These are phyloP conservation scores for Siniperca obscura DNA, from an alignment of 2,797 vertebrate species.

Conservation along the genomic window DNA sequence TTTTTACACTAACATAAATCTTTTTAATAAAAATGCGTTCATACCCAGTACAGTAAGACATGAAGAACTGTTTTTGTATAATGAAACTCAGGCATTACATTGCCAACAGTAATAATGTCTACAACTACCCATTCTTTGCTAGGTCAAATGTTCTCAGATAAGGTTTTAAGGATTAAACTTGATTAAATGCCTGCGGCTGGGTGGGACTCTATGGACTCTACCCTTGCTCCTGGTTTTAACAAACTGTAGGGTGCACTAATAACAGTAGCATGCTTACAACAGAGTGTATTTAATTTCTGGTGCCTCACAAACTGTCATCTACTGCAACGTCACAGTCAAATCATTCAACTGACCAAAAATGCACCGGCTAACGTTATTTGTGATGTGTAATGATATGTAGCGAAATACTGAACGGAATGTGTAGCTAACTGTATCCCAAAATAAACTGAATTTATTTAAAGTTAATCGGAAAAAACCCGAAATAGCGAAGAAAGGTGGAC, in stretches of 20 bases:
- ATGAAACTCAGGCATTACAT: neutral
- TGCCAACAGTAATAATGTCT: no score
- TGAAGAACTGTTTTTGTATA: neutral
- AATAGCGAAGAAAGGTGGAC: rapidly evolving
- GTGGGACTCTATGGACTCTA: neutral
- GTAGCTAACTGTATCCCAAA: neutral
- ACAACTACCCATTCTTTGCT: neutral
- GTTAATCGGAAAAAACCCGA: neutral
- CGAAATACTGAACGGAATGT: no score
- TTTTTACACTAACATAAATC: neutral
- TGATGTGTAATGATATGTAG: no score
- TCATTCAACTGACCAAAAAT: neutral
- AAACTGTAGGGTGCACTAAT: neutral
- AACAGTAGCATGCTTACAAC: neutral
- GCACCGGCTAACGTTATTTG: neutral
- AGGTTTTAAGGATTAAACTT: neutral
- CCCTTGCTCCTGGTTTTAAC: neutral
- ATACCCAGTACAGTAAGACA: neutral
- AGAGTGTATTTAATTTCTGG: neutral
- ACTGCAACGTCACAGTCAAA: neutral
- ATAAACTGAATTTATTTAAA: neutral
- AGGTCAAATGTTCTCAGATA: neutral
- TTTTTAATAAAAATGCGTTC: neutral
- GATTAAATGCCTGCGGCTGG: neutral
- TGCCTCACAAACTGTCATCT: no score